These are phyloP conservation scores for Xestoiulus laeticollis DNA, from an alignment of 2,888 invertebrate species.

Conservation along the genomic window DNA sequence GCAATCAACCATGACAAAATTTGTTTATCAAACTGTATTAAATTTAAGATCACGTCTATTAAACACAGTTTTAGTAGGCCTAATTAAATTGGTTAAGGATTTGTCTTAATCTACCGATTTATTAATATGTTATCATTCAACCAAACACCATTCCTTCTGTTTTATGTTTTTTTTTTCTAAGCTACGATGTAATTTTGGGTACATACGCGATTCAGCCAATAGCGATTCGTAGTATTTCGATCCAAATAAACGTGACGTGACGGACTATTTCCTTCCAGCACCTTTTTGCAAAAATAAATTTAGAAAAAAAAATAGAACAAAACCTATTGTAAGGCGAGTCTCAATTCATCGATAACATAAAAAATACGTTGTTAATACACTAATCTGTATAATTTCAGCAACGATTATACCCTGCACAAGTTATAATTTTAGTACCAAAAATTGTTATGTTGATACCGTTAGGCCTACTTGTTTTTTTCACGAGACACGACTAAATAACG, in stretches of 20 bases:
- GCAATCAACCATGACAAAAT: neutral
- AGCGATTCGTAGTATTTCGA: conserved; percentile 48
- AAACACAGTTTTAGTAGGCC: conserved; percentile 5
- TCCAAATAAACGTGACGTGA: conserved; percentile 50
- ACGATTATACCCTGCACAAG: neutral
- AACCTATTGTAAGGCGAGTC: neutral
- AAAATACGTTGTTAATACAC: neutral
- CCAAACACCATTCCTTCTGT: neutral
- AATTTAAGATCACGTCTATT: neutral
- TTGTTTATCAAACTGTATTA: neutral
- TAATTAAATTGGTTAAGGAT: neutral
- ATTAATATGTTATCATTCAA: conserved; percentile 13
- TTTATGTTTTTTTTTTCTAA: conserved; percentile 20
- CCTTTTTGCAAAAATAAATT: conserved; percentile 44
- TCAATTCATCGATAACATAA: neutral
- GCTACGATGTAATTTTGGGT: conserved; percentile 44
- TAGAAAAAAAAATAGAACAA: neutral
- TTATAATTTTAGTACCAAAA: neutral
- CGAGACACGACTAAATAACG: neutral
- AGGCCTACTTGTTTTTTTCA: neutral
- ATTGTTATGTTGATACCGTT: neutral
- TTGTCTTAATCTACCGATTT: neutral
- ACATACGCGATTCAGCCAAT: conserved; percentile 54
- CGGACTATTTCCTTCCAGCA: conserved; percentile 48
- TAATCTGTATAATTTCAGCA: neutral